phyloP scores from a whole-genome alignment of 1,140 invertebrate genomes.

The Sarcophaga peregrina region DNA sequence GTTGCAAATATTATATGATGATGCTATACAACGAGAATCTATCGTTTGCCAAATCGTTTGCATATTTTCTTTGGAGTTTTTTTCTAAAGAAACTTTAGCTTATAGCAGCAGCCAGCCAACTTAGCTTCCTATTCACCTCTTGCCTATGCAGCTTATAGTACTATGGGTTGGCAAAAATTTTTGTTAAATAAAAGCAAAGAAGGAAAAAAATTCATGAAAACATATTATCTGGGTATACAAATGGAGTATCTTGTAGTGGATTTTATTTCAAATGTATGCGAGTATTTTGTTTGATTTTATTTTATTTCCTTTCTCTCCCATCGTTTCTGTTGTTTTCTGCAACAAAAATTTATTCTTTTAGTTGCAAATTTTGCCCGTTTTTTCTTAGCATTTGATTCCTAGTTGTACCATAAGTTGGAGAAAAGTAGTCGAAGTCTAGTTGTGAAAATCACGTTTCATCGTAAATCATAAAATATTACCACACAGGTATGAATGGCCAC shows the following conservation, averaged over 20 bases:
- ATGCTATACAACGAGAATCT: background rate
- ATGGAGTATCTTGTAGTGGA: conserved; percentile 12
- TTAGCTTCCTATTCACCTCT: background rate
- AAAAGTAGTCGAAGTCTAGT: background rate
- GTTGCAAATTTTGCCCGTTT: too few species aligned
- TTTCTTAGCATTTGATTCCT: too few species aligned
- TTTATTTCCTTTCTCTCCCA: background rate
- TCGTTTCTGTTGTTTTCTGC: background rate
- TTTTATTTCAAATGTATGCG: conserved; percentile 5
- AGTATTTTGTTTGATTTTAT: conserved; percentile 25
- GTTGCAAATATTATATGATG: background rate
- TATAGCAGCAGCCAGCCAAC: background rate
- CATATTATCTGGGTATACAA: conserved; percentile 4
- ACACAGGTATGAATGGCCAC: conserved; percentile 23
- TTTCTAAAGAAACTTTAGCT: background rate
- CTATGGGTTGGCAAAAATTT: background rate
- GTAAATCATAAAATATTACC: conserved; percentile 25
- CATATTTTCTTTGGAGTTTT: background rate
- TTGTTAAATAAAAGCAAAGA: background rate
- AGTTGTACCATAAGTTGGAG: too few species aligned
- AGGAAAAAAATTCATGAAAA: conserved; percentile 1
- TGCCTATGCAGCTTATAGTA: too few species aligned
- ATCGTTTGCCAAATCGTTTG: conserved; percentile 24
- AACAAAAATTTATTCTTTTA: too few species aligned
- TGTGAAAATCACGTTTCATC: conserved; percentile 24